Conservation (phyloP, 2,113 vertebrate species). For the Platycercus adscitus region DNA sequence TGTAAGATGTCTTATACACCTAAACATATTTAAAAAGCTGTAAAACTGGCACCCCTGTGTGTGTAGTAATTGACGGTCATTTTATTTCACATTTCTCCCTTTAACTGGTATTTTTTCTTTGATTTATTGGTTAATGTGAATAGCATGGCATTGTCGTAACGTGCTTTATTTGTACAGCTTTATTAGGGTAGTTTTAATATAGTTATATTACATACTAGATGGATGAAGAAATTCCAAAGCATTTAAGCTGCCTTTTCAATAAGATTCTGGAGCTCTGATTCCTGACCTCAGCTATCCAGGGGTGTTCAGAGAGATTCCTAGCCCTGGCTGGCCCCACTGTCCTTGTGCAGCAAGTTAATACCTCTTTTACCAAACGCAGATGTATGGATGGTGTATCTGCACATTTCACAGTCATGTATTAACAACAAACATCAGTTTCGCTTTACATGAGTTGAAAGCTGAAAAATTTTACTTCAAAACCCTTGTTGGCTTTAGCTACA, state of each 20-base stretch:
- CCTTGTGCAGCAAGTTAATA: neutral
- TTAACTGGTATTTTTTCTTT: neutral
- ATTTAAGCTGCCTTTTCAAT: neutral
- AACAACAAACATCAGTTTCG: neutral
- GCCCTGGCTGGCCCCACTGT: neutral
- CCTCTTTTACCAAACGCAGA: neutral
- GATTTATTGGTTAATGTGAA: neutral
- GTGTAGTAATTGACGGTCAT: constrained; percentile 36
- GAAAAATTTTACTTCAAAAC: neutral
- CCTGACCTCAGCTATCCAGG: neutral
- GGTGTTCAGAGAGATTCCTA: neutral
- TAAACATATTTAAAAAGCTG: constrained; percentile 41
- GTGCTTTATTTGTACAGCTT: constrained; percentile 18
- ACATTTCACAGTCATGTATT: neutral
- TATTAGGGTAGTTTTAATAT: neutral
- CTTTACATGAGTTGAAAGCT: neutral
- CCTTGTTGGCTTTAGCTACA: neutral
- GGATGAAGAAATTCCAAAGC: neutral
- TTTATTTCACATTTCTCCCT: neutral
- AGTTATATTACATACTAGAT: neutral
- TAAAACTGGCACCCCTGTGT: constrained; percentile 46
- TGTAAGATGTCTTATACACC: constrained; percentile 12
- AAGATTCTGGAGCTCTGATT: neutral
- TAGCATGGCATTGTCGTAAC: neutral
- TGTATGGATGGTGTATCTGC: neutral